phyloP scores from a whole-genome alignment of 2,888 invertebrate genomes.

The Holacanthella duospinosa region DNA sequence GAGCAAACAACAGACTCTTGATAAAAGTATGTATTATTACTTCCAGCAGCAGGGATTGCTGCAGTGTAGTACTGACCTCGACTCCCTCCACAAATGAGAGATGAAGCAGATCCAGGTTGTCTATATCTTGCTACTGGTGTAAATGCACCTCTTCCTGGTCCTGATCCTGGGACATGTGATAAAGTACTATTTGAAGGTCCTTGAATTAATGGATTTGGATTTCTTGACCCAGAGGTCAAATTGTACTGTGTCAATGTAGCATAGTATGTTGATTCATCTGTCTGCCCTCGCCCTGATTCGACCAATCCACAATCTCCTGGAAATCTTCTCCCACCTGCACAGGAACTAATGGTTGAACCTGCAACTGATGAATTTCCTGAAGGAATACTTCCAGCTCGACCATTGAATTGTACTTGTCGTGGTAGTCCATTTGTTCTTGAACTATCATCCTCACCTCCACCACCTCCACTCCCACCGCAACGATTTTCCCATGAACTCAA shows the following conservation, averaged over 20 bases:
- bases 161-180: background rate
- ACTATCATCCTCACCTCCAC: background rate
- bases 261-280: slow-evolving; percentile 21
- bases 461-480: background rate
- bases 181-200: background rate
- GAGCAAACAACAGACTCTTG: background rate
- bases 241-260: slow-evolving; percentile 18
- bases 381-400: background rate
- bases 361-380: background rate
- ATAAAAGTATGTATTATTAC: slow-evolving; percentile 7
- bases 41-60: slow-evolving; percentile 9
- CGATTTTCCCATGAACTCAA: slow-evolving; percentile 35
- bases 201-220: too few relatives aligned
- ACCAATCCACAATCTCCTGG: slow-evolving; percentile 5
- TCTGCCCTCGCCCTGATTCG: slow-evolving; percentile 21
- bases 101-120: background rate
- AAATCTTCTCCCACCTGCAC: background rate
- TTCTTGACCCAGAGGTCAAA: background rate
- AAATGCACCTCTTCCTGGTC: background rate
- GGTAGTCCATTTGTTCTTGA: background rate
- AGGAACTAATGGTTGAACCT: background rate
- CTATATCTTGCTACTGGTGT: background rate
- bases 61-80: slow-evolving; percentile 7
- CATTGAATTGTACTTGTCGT: slow-evolving; percentile 3
- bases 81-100: background rate